A percentile compares a stretch with the other conserved stretches of the same genome.
Evolutionary conservation across 2,797 vertebrate genomes (phyloP).

Genomic region (Benthosema pterotum): DNA sequence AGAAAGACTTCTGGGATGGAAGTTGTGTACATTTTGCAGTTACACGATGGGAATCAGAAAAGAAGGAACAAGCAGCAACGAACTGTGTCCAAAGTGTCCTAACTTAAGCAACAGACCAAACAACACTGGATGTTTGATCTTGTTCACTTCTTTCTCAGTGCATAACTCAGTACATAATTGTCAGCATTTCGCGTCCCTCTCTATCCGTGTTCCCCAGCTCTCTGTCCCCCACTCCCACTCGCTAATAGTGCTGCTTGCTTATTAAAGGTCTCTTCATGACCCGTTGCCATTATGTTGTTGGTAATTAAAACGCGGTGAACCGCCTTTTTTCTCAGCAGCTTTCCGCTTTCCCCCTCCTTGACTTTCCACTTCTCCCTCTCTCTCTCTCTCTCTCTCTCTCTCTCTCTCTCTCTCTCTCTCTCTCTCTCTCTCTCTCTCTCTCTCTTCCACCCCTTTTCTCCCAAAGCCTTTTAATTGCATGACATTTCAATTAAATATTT

Average conservation of each 20-base stretch:
- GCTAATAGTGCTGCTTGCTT: constrained; percentile 23
- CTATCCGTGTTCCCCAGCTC: constrained; percentile 1
- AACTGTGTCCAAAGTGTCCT: constrained; percentile 5
- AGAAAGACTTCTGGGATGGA: too few relatives aligned
- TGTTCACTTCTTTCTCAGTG: not conserved
- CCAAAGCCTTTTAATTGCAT: constrained; percentile 73
- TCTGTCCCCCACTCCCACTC: constrained; percentile 18
- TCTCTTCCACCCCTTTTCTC: constrained; percentile 39
- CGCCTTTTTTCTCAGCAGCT: constrained; percentile 12
- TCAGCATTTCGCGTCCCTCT: not conserved
- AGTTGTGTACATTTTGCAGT: too few relatives aligned
- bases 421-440: not conserved
- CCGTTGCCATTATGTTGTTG: constrained; percentile 60
- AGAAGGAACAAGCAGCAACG: not conserved
- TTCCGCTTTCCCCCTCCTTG: too few relatives aligned
- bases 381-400: not conserved
- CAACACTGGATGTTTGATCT: constrained; percentile 23
- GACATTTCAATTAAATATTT: constrained; percentile 78
- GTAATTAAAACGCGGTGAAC: constrained; percentile 61
- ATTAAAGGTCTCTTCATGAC: constrained; percentile 50
- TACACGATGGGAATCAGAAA: too few relatives aligned
- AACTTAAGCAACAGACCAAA: constrained; percentile 1
- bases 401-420: not conserved
- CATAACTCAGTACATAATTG: not conserved
- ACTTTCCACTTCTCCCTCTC: not conserved